A percentile compares a stretch with the other conserved stretches of the same genome.
Conservation (phyloP, 2,113 vertebrate species). For the Barbus barbus region DNA sequence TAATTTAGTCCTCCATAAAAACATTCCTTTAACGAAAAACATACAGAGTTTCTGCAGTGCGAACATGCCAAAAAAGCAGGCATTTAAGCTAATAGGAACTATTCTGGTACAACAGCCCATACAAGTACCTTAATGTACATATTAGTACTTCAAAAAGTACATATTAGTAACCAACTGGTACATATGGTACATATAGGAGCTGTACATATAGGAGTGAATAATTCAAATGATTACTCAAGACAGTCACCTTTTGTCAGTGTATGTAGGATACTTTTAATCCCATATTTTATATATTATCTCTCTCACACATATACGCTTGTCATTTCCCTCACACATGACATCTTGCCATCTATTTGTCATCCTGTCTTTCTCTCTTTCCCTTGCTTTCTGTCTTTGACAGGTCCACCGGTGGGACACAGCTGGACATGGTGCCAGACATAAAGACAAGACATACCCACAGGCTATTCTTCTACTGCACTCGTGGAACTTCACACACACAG, state of each 20-base stretch:
- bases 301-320: neutral
- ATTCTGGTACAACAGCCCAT: neutral
- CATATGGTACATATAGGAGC: neutral
- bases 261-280: neutral
- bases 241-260: neutral
- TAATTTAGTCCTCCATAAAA: neutral
- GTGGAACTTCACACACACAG: constrained; percentile 15
- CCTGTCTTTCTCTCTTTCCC: neutral
- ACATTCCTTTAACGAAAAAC: neutral
- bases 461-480: neutral
- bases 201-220: neutral
- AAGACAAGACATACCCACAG: neutral
- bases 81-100: neutral
- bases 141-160: neutral
- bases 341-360: neutral
- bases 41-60: too few relatives aligned
- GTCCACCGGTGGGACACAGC: neutral
- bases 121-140: neutral
- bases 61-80: too few relatives aligned
- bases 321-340: neutral
- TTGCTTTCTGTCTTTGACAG: neutral
- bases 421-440: constrained; percentile 27
- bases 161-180: neutral
- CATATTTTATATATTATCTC: neutral
- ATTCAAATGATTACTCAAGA: neutral